Evolutionary conservation across 2,113 vertebrate genomes (phyloP).

Genomic region (Thunnus maccoyii): DNA sequence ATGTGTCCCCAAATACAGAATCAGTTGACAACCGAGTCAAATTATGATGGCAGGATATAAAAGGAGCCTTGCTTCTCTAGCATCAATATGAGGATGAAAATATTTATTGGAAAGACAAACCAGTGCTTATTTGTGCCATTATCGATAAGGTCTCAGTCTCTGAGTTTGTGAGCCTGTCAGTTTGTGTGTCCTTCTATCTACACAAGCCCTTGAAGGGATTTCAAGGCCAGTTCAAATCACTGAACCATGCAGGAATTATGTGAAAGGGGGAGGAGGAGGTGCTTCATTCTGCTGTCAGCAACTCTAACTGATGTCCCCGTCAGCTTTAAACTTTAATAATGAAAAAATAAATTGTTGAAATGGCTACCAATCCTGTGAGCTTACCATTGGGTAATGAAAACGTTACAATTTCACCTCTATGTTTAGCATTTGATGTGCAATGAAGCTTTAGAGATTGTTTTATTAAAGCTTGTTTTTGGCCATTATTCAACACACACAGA

Average conservation of each 20-base stretch:
- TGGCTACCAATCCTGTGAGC: not conserved
- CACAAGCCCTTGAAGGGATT: constrained; percentile 57
- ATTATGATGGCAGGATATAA: not conserved
- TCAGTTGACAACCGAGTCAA: constrained; percentile 10
- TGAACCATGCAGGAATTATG: constrained; percentile 52
- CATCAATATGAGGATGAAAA: constrained; percentile 1
- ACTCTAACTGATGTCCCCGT: constrained; percentile 31
- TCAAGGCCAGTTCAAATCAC: constrained; percentile 52
- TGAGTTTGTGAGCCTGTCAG: constrained; percentile 5
- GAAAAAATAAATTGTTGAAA: constrained; percentile 24
- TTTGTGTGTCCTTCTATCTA: constrained; percentile 25
- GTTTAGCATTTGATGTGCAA: not conserved
- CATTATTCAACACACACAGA: constrained; percentile 18
- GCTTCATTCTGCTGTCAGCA: constrained; percentile 52
- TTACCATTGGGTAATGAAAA: not conserved
- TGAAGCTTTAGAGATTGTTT: not conserved
- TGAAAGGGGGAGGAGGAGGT: constrained; percentile 35
- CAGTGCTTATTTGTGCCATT: constrained; percentile 30
- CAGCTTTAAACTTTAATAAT: constrained; percentile 28
- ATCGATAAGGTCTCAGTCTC: constrained; percentile 32
- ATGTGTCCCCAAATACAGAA: not conserved
- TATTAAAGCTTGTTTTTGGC: not conserved
- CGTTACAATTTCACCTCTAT: not conserved
- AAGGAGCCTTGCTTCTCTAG: not conserved
- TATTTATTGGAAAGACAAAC: constrained; percentile 22